These are phyloP conservation scores for Elysia crispata DNA, from an alignment of 2,888 invertebrate genomes.

Conservation along the genomic window DNA sequence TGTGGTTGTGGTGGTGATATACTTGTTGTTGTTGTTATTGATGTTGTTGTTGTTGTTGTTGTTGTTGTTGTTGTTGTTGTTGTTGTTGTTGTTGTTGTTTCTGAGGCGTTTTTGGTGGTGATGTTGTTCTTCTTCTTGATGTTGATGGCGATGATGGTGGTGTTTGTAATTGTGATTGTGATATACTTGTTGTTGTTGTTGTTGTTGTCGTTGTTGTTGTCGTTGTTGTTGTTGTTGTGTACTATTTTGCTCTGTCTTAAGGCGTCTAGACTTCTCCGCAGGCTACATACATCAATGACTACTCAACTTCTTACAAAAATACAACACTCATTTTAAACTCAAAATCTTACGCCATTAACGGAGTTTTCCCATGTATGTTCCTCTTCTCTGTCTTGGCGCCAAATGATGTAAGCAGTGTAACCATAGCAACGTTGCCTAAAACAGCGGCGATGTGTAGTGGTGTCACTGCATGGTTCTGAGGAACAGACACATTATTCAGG, in stretches of 20 bases:
- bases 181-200: too few species aligned
- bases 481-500: neutral
- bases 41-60: neutral
- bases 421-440: conserved; percentile 4
- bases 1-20: neutral
- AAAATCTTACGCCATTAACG: neutral
- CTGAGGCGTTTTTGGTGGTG: too few species aligned
- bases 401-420: neutral
- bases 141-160: neutral
- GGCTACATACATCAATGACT: too few species aligned
- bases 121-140: too few species aligned
- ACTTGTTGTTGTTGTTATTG: neutral
- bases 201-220: too few species aligned
- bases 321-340: too few species aligned
- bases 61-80: neutral
- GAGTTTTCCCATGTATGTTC: neutral
- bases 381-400: neutral
- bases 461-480: neutral
- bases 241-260: too few species aligned
- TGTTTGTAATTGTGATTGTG: too few species aligned
- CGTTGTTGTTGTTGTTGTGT: too few species aligned
- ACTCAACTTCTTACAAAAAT: too few species aligned
- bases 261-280: too few species aligned
- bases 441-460: conserved; percentile 36
- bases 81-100: neutral